Evolutionary conservation across 2,888 invertebrate genomes (phyloP), one percentile per base, ranked within the genome.

Genomic region (Dendrolimus pini): DNA sequence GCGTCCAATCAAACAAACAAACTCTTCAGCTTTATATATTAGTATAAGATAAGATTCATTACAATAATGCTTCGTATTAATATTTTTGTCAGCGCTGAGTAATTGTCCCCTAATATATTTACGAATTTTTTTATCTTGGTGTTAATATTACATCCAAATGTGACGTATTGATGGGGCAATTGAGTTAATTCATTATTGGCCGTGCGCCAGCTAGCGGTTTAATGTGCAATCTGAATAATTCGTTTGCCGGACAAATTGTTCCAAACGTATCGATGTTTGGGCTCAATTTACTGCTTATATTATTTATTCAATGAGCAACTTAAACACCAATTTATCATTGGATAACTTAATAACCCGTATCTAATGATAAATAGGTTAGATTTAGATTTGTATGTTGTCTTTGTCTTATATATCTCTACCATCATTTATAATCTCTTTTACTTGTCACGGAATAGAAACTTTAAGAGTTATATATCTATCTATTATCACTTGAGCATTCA

Each of bases 181-280:
- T 64, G 62, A 68, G 65, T 68, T 71, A 71, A 74, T 74, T 74
- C 72, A 69, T 72, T 69, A 70, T 65, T 71, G 71, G 68, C 67
- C 60, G 62, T 58, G 61, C 65, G 69, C 74, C 75, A 70, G 66
- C 68, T 64, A 65, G 61, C 64, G 67, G 65, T 65, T 71, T 69
- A 71, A 71, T 75, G 72, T 66, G 73, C 72, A 74, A 74, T 76
- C 73, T 70, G 64, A 66, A 64, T 72, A 70, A 76, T 76, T 70
- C 62, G 67, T 71, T 69, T 68, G 64, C 57, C 58, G 59, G 60
- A 60, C 60, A 62, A 62, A 59, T 65, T 61, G 61, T 57, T 61
- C 47, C 47, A 47, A 47, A 47, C 10, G 59, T 54, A 55, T 62
- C 54, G 55, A 54, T 41, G 56, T 60, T 60, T 56, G 14, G 52